These are phyloP conservation scores for Meloe dianella DNA, from an alignment of 2,888 invertebrate species.

Conservation along the genomic window DNA sequence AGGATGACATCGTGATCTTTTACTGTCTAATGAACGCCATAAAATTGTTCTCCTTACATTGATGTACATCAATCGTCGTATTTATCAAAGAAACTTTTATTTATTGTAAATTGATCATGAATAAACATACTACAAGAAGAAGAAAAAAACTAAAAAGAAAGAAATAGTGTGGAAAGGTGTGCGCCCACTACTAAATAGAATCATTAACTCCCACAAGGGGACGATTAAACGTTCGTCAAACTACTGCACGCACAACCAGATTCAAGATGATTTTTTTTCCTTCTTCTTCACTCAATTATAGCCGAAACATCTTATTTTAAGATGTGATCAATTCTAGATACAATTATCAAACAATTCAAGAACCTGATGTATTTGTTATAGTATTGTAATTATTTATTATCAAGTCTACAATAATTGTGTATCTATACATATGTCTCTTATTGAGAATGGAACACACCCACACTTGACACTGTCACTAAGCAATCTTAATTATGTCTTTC, in stretches of 20 bases:
- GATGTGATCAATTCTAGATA: constrained; percentile 16
- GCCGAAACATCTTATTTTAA: neutral
- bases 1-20: constrained; percentile 43
- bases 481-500: neutral
- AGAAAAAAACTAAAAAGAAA: neutral
- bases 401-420: constrained; percentile 23
- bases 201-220: constrained; percentile 42
- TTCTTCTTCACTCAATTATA: constrained; percentile 11
- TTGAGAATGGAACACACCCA: neutral
- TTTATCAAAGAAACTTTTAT: constrained; percentile 7
- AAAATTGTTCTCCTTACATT: constrained; percentile 41
- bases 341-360: constrained; percentile 29
- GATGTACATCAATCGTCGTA: constrained; percentile 4
- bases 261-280: neutral
- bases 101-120: neutral
- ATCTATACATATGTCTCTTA: neutral
- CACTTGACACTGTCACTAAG: neutral
- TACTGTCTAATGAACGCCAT: constrained; percentile 49
- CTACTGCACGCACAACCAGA: constrained; percentile 36
- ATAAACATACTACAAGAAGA: neutral
- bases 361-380: constrained; percentile 19
- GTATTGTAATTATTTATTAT: constrained; percentile 11
- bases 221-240: constrained; percentile 24
- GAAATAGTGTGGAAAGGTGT: neutral
- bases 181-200: constrained; percentile 39